phyloP scores from a whole-genome alignment of 1,140 invertebrate genomes.

The Drosophila cardini region DNA sequence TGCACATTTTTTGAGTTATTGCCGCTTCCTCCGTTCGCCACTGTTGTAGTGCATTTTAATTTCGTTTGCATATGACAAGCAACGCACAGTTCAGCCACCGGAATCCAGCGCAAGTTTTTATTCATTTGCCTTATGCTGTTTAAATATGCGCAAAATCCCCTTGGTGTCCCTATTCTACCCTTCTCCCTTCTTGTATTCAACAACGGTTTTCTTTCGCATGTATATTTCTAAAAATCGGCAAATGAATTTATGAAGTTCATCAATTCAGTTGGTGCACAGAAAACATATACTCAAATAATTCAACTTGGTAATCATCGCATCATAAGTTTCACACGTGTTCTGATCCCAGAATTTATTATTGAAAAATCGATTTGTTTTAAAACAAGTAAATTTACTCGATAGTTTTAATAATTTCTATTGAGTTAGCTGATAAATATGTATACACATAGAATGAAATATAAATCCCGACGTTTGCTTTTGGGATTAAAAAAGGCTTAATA shows the following conservation, averaged over 20 bases:
- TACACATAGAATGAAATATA: no score
- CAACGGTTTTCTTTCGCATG: slow-evolving; percentile 23
- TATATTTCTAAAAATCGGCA: slow-evolving; percentile 39
- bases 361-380: no score
- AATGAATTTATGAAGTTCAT: slow-evolving; percentile 74
- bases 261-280: slow-evolving; percentile 52
- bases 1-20: slow-evolving; percentile 71
- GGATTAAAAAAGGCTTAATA: no score
- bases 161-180: neutral
- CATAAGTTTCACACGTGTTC: slow-evolving; percentile 12
- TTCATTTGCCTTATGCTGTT: slow-evolving; percentile 74
- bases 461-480: no score
- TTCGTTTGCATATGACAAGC: slow-evolving; percentile 81
- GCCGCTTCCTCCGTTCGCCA: slow-evolving; percentile 22
- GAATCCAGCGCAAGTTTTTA: slow-evolving; percentile 70
- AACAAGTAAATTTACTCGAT: no score
- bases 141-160: slow-evolving; percentile 67
- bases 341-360: slow-evolving; percentile 11
- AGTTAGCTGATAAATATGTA: no score
- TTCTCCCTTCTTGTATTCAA: no score
- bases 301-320: slow-evolving; percentile 35
- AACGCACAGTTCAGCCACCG: slow-evolving; percentile 52
- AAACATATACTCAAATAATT: slow-evolving; percentile 49
- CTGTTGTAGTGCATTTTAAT: slow-evolving; percentile 79
- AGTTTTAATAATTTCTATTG: no score